Evolutionary conservation across 2,113 vertebrate species (phyloP).

Genomic region (Platycercus adscitus): DNA sequence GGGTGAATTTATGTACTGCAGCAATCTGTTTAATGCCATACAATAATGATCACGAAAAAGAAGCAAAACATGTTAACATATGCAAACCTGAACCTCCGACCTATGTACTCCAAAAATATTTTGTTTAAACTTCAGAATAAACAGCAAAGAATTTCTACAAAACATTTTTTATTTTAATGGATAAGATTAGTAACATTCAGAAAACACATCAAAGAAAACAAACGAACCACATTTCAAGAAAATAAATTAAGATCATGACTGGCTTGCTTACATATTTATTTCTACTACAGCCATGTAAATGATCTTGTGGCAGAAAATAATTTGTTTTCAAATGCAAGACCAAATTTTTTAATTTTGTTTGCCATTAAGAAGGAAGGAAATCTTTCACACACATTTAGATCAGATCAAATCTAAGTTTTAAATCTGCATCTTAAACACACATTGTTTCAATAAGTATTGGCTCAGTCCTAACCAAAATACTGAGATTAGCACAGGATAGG

Average conservation of each 20-base stretch:
- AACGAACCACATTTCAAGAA: not conserved
- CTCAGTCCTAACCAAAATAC: not conserved
- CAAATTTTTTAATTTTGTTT: not conserved
- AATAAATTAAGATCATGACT: not conserved
- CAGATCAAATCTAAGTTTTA: not conserved
- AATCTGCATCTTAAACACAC: not conserved
- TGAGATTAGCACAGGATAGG: not conserved
- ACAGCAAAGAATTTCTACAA: not conserved
- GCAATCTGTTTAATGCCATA: not conserved
- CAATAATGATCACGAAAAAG: not conserved
- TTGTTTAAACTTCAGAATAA: not conserved
- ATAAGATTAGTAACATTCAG: not conserved
- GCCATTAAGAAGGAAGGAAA: not conserved
- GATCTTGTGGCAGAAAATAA: not conserved
- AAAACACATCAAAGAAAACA: not conserved
- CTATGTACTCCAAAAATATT: not conserved
- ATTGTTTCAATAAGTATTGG: not conserved
- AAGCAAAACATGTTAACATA: not conserved
- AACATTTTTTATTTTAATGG: not conserved
- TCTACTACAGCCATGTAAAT: not conserved
- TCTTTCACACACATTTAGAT: not conserved
- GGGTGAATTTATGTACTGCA: not conserved
- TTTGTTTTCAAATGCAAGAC: not conserved
- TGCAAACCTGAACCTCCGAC: not conserved
- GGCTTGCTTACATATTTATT: not conserved